phyloP scores from a whole-genome alignment of 2,113 vertebrate species.

The Cryptomyrus ogoouensis region DNA sequence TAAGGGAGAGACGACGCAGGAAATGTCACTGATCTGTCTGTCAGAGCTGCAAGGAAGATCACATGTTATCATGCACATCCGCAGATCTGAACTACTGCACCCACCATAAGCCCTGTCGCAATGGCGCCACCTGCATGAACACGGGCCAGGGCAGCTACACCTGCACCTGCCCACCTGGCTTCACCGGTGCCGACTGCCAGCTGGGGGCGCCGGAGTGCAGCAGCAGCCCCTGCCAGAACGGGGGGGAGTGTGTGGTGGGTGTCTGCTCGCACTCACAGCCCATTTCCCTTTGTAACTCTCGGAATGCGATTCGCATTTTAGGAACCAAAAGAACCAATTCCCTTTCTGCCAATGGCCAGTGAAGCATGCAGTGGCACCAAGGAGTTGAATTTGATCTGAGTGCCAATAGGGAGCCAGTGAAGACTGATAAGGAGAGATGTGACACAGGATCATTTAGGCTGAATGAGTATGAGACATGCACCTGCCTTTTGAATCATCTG shows the following conservation, averaged over 20 bases:
- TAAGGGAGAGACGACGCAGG: background rate
- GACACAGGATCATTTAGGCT: no score
- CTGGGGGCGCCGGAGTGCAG: slow-evolving; percentile 81
- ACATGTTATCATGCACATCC: slow-evolving; percentile 14
- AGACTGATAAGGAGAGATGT: no score
- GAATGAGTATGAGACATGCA: no score
- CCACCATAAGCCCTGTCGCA: slow-evolving; percentile 71
- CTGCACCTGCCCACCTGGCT: slow-evolving; percentile 80
- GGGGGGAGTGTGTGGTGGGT: slow-evolving; percentile 76
- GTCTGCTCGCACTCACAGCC: background rate
- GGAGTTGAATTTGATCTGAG: background rate
- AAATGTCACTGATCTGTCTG: background rate
- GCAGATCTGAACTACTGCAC: slow-evolving; percentile 74
- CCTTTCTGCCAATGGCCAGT: background rate
- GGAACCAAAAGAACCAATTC: background rate
- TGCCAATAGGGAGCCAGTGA: background rate
- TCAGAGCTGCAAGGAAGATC: background rate
- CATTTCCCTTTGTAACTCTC: background rate
- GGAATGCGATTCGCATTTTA: background rate
- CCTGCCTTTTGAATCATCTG: background rate
- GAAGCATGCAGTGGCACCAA: background rate
- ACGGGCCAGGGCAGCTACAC: slow-evolving; percentile 84
- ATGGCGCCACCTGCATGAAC: slow-evolving; percentile 86
- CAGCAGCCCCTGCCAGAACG: slow-evolving; percentile 81
- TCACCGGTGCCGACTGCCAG: slow-evolving; percentile 80